Conservation (phyloP, 2,113 vertebrate genomes). For the Indicator maculatus region DNA sequence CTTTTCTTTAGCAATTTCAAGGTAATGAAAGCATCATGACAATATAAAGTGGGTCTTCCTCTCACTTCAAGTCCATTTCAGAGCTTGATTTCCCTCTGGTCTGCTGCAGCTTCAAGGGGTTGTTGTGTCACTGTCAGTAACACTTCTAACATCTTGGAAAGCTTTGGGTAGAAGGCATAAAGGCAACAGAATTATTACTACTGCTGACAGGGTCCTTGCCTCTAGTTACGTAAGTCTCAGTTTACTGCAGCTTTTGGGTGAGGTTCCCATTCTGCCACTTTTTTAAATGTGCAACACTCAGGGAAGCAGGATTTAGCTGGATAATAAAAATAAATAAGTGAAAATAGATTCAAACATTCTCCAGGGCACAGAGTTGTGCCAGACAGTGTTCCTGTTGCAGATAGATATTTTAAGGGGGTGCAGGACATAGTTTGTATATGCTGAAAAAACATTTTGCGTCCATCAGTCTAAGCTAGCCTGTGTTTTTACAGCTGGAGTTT, state of each 20-base stretch:
- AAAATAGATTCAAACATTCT: not conserved
- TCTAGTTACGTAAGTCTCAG: fast-evolving
- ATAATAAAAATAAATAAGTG: not conserved
- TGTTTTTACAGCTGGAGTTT: slow-evolving; percentile 62
- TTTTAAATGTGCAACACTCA: not conserved
- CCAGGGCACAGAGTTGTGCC: not conserved
- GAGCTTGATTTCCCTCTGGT: not conserved
- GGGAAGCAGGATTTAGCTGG: not conserved
- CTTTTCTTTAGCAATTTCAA: not conserved
- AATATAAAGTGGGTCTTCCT: not conserved
- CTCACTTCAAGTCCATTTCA: not conserved
- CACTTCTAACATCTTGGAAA: not conserved
- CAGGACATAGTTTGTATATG: not conserved
- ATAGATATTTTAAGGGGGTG: not conserved
- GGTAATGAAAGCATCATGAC: not conserved
- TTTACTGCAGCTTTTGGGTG: not conserved
- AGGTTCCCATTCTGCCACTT: not conserved
- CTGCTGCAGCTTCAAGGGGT: not conserved
- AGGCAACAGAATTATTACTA: not conserved
- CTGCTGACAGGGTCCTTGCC: not conserved
- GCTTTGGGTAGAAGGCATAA: not conserved
- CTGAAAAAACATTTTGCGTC: not conserved
- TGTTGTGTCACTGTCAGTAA: not conserved
- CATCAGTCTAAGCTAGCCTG: not conserved
- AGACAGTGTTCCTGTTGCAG: not conserved